These are phyloP conservation scores for Euthynnus affinis DNA, from an alignment of 2,797 vertebrate genomes.

Conservation along the genomic window DNA sequence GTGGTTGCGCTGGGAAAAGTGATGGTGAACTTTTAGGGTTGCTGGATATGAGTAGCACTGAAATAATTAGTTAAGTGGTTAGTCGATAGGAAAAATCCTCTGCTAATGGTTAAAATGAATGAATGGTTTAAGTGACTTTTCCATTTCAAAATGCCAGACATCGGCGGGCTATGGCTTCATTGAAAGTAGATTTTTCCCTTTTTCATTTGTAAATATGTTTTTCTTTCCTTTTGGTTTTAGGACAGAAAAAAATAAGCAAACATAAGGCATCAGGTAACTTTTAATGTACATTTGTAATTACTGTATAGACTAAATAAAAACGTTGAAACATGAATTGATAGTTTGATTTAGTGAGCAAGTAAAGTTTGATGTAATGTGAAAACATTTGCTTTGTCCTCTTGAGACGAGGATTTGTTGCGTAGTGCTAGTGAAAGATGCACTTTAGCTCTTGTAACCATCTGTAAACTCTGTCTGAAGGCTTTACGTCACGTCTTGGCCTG, in stretches of 20 bases:
- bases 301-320: neutral
- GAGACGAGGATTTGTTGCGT: neutral
- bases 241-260: neutral
- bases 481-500: neutral
- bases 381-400: neutral
- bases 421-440: neutral
- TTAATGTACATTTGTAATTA: neutral
- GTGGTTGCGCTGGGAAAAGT: neutral
- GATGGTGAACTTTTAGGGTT: neutral
- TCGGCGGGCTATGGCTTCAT: neutral
- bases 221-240: neutral
- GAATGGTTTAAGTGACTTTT: neutral
- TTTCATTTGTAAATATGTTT: neutral
- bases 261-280: too few species aligned
- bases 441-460: neutral
- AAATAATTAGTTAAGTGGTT: constrained; percentile 8
- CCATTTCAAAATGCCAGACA: neutral
- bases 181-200: neutral
- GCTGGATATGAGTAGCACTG: constrained; percentile 8
- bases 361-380: too few species aligned
- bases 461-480: neutral
- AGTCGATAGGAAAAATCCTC: constrained; percentile 1
- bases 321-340: neutral
- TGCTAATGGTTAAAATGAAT: constrained; percentile 2
- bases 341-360: neutral